phyloP scores from a whole-genome alignment of 2,113 vertebrate species.

The Tapirus terrestris region DNA sequence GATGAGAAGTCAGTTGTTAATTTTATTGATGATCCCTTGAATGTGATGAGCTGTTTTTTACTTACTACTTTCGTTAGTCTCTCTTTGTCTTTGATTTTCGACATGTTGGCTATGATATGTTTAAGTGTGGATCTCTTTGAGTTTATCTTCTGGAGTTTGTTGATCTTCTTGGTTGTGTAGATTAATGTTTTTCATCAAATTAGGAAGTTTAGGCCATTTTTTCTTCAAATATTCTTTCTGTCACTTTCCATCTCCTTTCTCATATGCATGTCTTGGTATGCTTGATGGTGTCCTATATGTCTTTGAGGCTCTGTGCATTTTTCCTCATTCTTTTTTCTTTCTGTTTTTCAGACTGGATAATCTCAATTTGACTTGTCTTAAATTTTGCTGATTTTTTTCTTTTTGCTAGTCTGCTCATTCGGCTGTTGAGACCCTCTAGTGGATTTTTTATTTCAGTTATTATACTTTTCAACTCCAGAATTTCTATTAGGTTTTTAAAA shows the following conservation, averaged over 20 bases:
- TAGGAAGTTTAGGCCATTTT: not conserved
- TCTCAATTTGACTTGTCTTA: not conserved
- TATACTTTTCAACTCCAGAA: not conserved
- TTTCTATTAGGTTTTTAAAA: not conserved
- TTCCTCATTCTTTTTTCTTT: not conserved
- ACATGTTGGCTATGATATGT: not conserved
- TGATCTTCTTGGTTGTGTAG: not conserved
- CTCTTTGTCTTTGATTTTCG: not conserved
- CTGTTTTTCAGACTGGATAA: not conserved
- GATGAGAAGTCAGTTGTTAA: not conserved
- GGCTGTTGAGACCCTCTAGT: not conserved
- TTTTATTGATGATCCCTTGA: not conserved
- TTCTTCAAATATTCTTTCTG: not conserved
- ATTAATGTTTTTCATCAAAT: not conserved
- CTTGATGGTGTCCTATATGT: not conserved
- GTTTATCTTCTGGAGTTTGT: not conserved
- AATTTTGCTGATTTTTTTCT: not conserved
- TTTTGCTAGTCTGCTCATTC: not conserved
- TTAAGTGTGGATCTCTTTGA: not conserved
- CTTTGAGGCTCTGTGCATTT: not conserved
- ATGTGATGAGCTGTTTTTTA: not conserved
- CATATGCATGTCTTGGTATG: not conserved
- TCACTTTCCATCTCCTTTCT: not conserved
- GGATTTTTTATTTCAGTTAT: not conserved
- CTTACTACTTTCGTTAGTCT: not conserved